Base-by-base conservation (phyloP, 1,140 invertebrate genomes). In the Pararge aegeria region DNA sequence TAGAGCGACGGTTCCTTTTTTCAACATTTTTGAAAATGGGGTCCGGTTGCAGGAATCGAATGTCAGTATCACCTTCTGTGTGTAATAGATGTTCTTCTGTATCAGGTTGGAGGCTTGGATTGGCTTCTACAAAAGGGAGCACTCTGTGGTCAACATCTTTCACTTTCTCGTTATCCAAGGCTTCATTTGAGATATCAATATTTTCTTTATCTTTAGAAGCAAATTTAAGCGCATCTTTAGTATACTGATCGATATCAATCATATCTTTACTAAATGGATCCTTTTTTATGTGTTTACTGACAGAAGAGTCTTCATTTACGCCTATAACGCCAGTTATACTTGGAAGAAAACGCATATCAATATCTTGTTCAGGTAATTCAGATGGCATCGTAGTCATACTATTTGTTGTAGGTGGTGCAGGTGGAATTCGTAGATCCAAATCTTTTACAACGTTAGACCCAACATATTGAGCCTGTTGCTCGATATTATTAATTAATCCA, bases 341-440 rank as follows among this genome's bases (percentile, higher is more conserved):
- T 59, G 79, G 75, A 65, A 89, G 85, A 71, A 90, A 90, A 49
- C 91, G 82, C 91, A 92, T 92, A 71, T 92, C 91, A 52, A 92
- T 69, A 71, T 92, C 91, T 70, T 89, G 76, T 20, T 84, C 90
- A 15, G 82, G 75, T 16, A 84, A 72, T 61, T 83, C 83, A 2
- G 78, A 42, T 10, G 75, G 21, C 21, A 80, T 58, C 16, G 74
- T 19, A 52, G 68, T 40, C 61, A 63, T 81, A 64, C 72, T 83
- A 20, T 7, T 24, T 24, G 72, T 29, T 50, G 72, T 66, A 21
- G 86, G 72, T 42, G 75, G 60, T 46, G 66, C 55, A 12, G 89
- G 88, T 19, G 88, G 82, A 5, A 90, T 72, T 65, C 90, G 78
- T 70, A 91, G 83, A 67, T 91, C 90, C 56, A 91, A 72, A 66